Conservation (phyloP, 92 coral and sea anemone species). For the Actinernus sp. region DNA sequence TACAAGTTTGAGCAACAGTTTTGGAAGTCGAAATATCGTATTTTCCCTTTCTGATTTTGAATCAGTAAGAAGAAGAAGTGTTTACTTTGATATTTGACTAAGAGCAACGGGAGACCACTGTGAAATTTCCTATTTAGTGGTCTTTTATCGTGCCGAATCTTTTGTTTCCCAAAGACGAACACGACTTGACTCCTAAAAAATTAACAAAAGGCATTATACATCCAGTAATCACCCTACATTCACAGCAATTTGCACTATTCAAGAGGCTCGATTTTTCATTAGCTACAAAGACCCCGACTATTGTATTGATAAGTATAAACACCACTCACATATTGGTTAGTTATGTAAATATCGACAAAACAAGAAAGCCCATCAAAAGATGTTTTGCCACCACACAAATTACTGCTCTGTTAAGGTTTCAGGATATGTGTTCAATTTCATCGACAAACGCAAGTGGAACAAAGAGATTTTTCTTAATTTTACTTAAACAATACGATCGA, state of each 20-base stretch:
- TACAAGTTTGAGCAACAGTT: no score
- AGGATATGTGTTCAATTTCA: neutral
- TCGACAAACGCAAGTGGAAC: neutral
- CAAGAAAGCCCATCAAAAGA: conserved; percentile 48
- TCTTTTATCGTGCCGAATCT: conserved; percentile 75
- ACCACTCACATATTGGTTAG: conserved; percentile 70
- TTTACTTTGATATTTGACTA: conserved; percentile 31
- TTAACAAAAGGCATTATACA: conserved; percentile 66
- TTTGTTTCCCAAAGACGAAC: conserved; percentile 57
- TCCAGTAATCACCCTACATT: conserved; percentile 64
- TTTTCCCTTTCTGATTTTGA: conserved; percentile 33
- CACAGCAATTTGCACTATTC: conserved; percentile 87
- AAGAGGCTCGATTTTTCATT: conserved; percentile 80
- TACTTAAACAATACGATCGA: conserved; percentile 3
- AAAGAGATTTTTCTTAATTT: neutral
- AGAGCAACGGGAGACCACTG: conserved; percentile 52
- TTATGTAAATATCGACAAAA: conserved; percentile 57
- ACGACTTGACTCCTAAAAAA: conserved; percentile 58
- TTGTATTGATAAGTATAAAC: conserved; percentile 64
- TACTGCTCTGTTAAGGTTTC: conserved; percentile 8
- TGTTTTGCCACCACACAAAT: conserved; percentile 23
- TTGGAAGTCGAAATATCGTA: no score
- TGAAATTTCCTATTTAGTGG: conserved; percentile 44
- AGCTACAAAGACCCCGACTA: conserved; percentile 52
- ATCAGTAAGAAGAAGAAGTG: conserved; percentile 26